Percentiles rank a stretch among this genome's conserved stretches.
Conservation (phyloP, 2,113 vertebrate species). For the Sapayoa aenigma region DNA sequence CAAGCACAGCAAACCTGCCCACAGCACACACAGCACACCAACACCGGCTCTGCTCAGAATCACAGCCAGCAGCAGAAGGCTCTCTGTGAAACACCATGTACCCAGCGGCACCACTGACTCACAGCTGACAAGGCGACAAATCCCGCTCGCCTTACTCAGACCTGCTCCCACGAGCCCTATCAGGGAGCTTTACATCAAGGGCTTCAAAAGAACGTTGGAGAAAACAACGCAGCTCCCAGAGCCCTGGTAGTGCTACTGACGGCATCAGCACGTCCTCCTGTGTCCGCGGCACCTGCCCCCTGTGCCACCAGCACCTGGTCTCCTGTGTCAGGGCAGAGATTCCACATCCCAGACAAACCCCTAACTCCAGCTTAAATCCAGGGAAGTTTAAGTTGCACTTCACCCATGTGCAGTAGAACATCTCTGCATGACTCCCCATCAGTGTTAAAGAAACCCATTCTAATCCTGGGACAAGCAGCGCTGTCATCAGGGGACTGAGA, state of each 20-base stretch:
- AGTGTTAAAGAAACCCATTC: neutral
- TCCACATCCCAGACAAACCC: neutral
- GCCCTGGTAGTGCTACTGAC: rapidly evolving
- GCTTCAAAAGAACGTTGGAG: neutral
- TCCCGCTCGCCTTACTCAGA: slow-evolving; percentile 39
- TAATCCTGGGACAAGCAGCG: neutral
- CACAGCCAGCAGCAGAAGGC: neutral
- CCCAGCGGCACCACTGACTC: slow-evolving; percentile 14
- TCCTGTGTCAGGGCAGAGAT: neutral
- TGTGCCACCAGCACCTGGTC: rapidly evolving
- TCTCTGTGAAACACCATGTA: neutral
- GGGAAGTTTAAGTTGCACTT: neutral
- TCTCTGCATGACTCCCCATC: neutral
- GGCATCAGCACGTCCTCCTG: neutral
- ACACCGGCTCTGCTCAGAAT: neutral
- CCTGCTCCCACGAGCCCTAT: neutral
- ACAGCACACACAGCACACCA: neutral
- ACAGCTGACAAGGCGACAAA: slow-evolving; percentile 20
- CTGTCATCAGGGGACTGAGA: neutral
- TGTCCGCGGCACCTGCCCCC: neutral
- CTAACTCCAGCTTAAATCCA: neutral
- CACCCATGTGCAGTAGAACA: neutral
- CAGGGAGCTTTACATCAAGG: neutral
- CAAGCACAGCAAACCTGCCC: neutral
- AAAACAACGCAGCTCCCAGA: neutral